Base-by-base conservation (phyloP, 2,797 vertebrate species). In the Dromococcyx pavoninus region DNA sequence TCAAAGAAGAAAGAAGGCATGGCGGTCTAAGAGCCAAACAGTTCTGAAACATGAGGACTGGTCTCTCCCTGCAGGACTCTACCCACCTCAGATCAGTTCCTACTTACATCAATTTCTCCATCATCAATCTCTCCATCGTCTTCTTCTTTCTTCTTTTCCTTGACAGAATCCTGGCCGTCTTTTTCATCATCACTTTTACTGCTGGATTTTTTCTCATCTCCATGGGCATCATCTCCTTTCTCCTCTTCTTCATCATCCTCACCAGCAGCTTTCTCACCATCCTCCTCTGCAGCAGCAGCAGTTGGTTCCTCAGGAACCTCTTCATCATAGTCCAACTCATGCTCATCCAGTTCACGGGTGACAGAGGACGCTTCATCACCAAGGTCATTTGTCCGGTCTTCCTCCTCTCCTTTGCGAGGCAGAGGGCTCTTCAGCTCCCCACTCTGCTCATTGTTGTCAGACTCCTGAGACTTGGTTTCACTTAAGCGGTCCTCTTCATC, bases 121-220 rank as follows among this genome's bases (percentile, higher is more conserved):
- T 99, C 99, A 32, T 99, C 99, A 1, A 99, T 99, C 92, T 99
- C 99, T 58, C 99, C 99, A 15, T 99, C 99, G 3, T 99, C 99
- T 2, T 99, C 99, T 11, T 99, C 99, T 72, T 99, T 99, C 96
- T 98, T 99, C 91, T 98, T 99, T 91, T 99, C 99, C 91, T 98
- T 98, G 94, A 98, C 96, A 4, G 98, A 96, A 70, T 99, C 99
- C 94, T 97, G 97, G 27, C 97, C 96, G 1, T 97, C 97, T 84
- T 98, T 98, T 73, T 98, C 98, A 8, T 98, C 98, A 0, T 98
- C 98, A 0, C 93, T 94, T 87, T 97, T 98, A 81, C 65, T 32
- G 3, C 86, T 92, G 4, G 97, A 96, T 30, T 96, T 92, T 21
- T 97, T 98, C 71, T 98, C 97, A 4, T 97, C 98, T 17, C 98